Conservation (phyloP, 2,113 vertebrate genomes). For the Tringa solitaria region DNA sequence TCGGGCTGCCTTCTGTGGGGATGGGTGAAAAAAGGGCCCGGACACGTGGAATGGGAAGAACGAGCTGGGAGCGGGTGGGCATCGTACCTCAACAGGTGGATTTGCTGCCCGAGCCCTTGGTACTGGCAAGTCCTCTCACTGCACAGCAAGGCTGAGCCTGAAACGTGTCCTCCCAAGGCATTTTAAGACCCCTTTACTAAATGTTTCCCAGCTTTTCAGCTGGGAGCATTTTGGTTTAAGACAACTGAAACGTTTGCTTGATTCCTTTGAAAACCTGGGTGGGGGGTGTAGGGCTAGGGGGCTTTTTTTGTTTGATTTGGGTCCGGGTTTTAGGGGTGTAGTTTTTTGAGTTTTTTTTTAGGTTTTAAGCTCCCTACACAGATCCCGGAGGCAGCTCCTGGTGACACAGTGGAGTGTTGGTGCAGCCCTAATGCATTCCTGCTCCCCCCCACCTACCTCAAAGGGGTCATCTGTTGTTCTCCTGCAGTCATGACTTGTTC, state of each 20-base stretch:
- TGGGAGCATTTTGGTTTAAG: not conserved
- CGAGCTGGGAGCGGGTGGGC: not conserved
- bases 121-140: not conserved
- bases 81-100: not conserved
- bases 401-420: no score
- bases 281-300: no score
- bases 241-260: not conserved
- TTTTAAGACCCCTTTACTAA: not conserved
- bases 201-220: not conserved
- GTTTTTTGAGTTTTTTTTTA: not conserved
- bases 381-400: not conserved
- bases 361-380: not conserved
- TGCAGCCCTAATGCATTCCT: not conserved
- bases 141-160: not conserved
- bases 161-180: not conserved
- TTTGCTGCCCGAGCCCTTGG: not conserved
- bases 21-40: not conserved
- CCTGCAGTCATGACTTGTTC: not conserved
- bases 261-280: not conserved
- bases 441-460: not conserved
- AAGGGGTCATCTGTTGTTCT: not conserved
- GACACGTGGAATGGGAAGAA: rapidly evolving
- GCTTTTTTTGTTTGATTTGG: not conserved
- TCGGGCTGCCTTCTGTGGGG: no score
- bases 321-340: no score